A percentile compares a stretch with the other conserved stretches of the same genome.
phyloP scores from a whole-genome alignment of 1,140 invertebrate species.

The Brachionus plicatilis region DNA sequence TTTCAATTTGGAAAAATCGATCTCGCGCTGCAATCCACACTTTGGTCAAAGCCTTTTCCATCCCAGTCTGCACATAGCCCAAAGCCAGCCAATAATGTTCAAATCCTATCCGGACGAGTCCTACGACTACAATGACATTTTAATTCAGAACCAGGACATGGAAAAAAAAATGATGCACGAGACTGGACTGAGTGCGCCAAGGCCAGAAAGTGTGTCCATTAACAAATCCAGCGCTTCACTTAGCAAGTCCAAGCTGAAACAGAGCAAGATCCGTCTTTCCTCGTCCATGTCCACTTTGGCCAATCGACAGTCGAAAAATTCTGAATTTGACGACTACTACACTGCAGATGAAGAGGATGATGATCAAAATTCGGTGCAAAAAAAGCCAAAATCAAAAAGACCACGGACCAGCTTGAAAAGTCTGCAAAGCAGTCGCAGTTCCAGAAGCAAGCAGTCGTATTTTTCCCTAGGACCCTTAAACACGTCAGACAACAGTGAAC shows the following conservation, averaged over 20 bases:
- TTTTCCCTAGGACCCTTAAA: not conserved
- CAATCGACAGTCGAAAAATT: not conserved
- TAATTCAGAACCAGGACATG: not conserved
- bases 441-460: constrained; percentile 11
- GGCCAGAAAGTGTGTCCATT: not conserved
- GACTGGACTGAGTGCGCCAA: not conserved
- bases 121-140: not conserved
- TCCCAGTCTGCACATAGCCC: constrained; percentile 77
- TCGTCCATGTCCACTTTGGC: not conserved
- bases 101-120: constrained; percentile 36
- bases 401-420: not conserved
- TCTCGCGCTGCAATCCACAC: constrained; percentile 65
- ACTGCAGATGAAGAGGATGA: constrained; percentile 26
- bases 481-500: not conserved
- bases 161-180: not conserved
- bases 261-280: not conserved
- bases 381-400: not conserved
- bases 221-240: not conserved
- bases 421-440: not conserved
- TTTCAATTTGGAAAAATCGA: constrained; percentile 47
- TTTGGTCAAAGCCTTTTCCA: constrained; percentile 89
- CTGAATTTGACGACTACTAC: not conserved
- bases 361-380: not conserved
- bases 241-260: not conserved
- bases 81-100: constrained; percentile 58